Evolutionary conservation across 2,113 vertebrate species (phyloP), one percentile per base, ranked within the genome.

Genomic region (Elephas maximus): DNA sequence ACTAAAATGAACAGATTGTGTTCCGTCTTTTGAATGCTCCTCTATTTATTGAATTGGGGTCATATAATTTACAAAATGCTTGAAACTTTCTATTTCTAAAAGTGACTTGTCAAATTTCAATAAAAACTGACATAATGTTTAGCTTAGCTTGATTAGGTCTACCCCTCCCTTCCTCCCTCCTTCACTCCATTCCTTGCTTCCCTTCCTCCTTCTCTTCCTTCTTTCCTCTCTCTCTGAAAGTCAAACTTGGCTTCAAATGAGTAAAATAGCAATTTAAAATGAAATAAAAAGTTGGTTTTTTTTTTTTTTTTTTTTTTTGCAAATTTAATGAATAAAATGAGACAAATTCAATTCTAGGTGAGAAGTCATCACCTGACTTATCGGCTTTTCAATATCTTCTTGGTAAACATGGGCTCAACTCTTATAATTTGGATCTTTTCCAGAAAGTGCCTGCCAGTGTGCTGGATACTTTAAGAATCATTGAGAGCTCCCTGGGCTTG

Each of bases 71-170:
- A 44, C 6, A 41, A 96, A 44, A n/a, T 28, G 48, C 30, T 33
- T 33, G 18, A 79, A 74, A 62, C 9, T 90, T 92, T 80, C 10
- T 71, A 8, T 95, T 94, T 94, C 62, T 96, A 78, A 94, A 83
- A 96, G 24, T 83, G 15, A 69, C 63, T 48, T 77, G 11, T 73
- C 57, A 92, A 26, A 45, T 76, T 77, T 78, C 80, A 86, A 53
- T 81, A 88, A 92, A 67, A 86, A 24, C 23, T 73, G 63, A 82
- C 44, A 87, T 0, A 23, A 24, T 65, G 30, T 76, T 92, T 88
- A 80, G 41, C 37, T 53, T 73, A 85, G 9, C 12, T 30, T 83
- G 5, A 45, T 69, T 41, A 87, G 37, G 45, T 0, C 81, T 74
- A 17, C 45, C 15, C 63, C 21, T 24, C 48, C 71, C 3, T 41